Conservation (phyloP, 1,140 invertebrate genomes). For the Fragariocoptes setiger region DNA sequence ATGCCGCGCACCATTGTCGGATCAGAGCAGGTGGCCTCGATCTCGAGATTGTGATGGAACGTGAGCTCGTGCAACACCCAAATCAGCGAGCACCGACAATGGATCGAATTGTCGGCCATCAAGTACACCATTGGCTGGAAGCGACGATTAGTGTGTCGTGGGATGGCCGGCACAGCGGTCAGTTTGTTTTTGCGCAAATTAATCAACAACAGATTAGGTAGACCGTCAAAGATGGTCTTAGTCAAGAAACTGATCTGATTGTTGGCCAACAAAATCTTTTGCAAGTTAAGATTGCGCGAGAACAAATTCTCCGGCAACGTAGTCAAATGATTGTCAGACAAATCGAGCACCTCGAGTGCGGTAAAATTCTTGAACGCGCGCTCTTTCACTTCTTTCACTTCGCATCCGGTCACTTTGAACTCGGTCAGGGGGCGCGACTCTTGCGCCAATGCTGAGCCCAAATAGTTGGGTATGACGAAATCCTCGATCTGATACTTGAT, state of each 20-base stretch:
- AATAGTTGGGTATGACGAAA: not conserved
- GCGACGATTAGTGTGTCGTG: not conserved
- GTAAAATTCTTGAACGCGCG: not conserved
- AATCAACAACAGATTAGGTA: not conserved
- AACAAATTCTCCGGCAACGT: constrained; percentile 5
- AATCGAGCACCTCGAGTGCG: constrained; percentile 5
- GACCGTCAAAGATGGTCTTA: not conserved
- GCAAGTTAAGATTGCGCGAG: not conserved
- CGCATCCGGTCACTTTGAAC: not conserved
- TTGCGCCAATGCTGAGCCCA: not conserved
- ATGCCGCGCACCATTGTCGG: not conserved
- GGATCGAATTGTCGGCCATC: not conserved
- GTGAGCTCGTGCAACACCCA: not conserved
- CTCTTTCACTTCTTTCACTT: not conserved
- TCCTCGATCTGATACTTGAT: not conserved
- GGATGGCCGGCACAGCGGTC: not conserved
- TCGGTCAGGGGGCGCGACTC: not conserved
- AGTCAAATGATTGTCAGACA: constrained; percentile 4
- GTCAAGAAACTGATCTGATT: not conserved
- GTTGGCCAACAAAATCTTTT: not conserved
- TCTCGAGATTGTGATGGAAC: not conserved
- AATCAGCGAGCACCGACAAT: not conserved
- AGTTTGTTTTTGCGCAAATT: not conserved
- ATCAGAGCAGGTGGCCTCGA: not conserved
- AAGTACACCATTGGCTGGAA: not conserved